These are phyloP conservation scores for Labrus mixtus DNA, from an alignment of 2,113 vertebrate species.

Conservation along the genomic window DNA sequence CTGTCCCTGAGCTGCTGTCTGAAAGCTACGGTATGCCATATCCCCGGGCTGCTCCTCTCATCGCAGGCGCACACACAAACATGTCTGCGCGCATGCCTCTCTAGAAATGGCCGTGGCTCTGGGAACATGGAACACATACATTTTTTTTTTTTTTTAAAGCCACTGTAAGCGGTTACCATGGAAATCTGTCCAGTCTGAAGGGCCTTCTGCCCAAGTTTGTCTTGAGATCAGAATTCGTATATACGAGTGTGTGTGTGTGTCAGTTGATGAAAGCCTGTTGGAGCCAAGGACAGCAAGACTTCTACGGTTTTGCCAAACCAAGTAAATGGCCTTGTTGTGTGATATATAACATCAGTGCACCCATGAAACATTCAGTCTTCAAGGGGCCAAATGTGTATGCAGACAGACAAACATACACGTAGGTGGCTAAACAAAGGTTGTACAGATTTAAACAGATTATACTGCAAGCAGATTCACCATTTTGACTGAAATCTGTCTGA, in stretches of 20 bases:
- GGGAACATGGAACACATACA: constrained; percentile 49
- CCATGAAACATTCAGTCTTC: constrained; percentile 32
- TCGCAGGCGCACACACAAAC: constrained; percentile 41
- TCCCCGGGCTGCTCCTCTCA: constrained; percentile 50
- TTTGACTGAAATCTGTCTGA: background rate
- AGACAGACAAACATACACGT: background rate
- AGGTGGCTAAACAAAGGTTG: constrained; percentile 19
- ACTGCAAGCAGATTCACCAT: background rate
- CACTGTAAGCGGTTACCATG: constrained; percentile 67
- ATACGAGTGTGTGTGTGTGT: constrained; percentile 15
- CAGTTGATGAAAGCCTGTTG: constrained; percentile 19
- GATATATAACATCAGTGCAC: background rate
- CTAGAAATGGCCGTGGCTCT: constrained; percentile 9
- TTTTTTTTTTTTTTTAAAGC: no score
- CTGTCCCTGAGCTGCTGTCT: constrained; percentile 19
- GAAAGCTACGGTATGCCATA: constrained; percentile 40
- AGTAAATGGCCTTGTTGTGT: constrained; percentile 8
- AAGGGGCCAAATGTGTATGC: background rate
- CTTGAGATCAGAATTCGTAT: constrained; percentile 26
- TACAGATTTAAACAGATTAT: constrained; percentile 31
- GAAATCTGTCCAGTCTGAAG: constrained; percentile 56
- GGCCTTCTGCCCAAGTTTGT: constrained; percentile 50
- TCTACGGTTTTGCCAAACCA: background rate
- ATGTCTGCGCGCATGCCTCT: background rate
- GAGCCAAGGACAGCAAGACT: background rate